Base-by-base conservation (phyloP, 2,888 invertebrate species). In the Polia nebulosa region DNA sequence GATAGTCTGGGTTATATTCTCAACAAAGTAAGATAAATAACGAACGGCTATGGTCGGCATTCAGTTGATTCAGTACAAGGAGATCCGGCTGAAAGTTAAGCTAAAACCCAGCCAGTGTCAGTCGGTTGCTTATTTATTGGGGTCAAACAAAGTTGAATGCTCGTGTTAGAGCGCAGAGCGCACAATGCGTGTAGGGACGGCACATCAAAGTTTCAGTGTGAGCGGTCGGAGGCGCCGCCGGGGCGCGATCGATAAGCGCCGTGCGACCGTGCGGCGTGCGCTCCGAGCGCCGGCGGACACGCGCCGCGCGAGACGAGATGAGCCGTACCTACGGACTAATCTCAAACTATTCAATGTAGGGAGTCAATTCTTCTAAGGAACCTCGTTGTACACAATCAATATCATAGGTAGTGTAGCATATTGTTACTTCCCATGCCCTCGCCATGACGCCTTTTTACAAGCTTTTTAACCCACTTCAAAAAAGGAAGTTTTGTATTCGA, bases 181-280 rank as follows among this genome's bases (percentile, higher is more conserved):
- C 63, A 57, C 57, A 51, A 63, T 68, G 68, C 63, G 61, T 29
- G 72, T 41, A 53, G 32, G 34, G 41, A 39, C 39, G 57, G 57
- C 64, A 61, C 68, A 76, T 77, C 52, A 77, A 77, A 69, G 61
- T 68, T 76, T 76, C 76, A 77, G 63, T 59, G 51, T 17, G 27
- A 55, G 44, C 52, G 13, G 60, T 29, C 64, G 25, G 39, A 36
- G 72, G 76, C 72, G 77, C 76, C 76, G 64, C 34, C 39, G 55
- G n/a, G 76, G 41, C 67, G 63, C 59, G 73, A 69, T 77, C 77
- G 65, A 76, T 76, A 60, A 22, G 20, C 27, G 55, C 44, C 15
- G 39, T 17, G 39, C 6, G 39, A 15, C 47, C 47, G 22, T 8
- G n/a, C 17, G 15, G 17, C 36, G 13, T n/a, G 36, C 39, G 39